Percentiles rank a stretch among this genome's conserved stretches.
These are phyloP conservation scores for Chlorocebus sabaeus DNA, from an alignment of 2,113 vertebrate species.

Conservation along the genomic window DNA sequence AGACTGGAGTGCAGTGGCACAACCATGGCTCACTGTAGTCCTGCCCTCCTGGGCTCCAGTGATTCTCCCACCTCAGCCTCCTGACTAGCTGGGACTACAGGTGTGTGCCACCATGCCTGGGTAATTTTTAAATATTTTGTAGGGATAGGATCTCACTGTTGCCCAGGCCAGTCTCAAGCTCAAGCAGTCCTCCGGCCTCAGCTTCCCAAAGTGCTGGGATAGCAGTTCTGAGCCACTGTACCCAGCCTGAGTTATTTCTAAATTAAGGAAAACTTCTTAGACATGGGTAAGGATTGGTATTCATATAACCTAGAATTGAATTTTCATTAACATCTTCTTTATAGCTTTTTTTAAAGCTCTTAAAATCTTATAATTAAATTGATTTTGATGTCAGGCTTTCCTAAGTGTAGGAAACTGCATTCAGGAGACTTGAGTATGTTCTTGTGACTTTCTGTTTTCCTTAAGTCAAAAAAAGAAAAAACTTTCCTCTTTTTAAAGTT, in stretches of 20 bases:
- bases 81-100: too few species aligned
- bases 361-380: neutral
- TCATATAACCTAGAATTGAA: neutral
- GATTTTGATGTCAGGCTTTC: constrained; percentile 5
- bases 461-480: neutral
- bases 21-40: too few species aligned
- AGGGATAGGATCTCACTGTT: too few species aligned
- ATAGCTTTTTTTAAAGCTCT: neutral
- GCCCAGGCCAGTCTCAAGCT: too few species aligned
- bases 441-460: neutral
- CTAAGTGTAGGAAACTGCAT: neutral
- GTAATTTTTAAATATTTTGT: too few species aligned
- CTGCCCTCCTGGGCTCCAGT: too few species aligned
- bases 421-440: neutral
- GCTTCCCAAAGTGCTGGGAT: too few species aligned
- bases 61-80: too few species aligned
- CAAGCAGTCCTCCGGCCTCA: too few species aligned
- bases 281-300: neutral
- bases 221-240: too few species aligned
- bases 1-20: too few species aligned
- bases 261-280: neutral
- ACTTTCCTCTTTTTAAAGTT: neutral
- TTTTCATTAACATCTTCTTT: neutral
- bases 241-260: neutral
- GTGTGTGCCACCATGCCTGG: too few species aligned